Base-by-base conservation (phyloP, 2,888 invertebrate genomes). In the Spodoptera exigua region DNA sequence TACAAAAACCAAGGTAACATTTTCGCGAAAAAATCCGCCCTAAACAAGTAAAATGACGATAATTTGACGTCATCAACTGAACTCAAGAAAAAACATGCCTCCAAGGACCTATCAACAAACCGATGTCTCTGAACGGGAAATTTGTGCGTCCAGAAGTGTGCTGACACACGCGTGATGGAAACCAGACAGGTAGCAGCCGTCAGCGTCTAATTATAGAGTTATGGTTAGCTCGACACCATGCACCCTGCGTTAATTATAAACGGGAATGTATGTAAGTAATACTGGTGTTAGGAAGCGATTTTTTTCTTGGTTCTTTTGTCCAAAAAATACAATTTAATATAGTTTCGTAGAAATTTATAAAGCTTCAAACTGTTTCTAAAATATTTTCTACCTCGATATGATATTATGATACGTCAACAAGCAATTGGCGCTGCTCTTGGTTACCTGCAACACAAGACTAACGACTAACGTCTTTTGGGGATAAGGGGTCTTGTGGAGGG, bases 171-270 rank as follows among this genome's bases (percentile, higher is more conserved):
- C 53, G 53, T 79, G 83, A 83, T 79, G 73, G 69, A 65, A 83
- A 76, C 76, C 80, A 81, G 80, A 74, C 79, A 83, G 85, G 81
- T 84, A 80, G 66, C 49, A 27, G 70, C 34, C 51, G 34, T 61
- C 78, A 83, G 84, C 51, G 34, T 61, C 78, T 84, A 84, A 76
- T 70, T 74, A 77, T 84, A 84, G 83, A 77, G 61, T 73, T 57
- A 79, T 68, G 61, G 66, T 35, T 12, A 48, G 47, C 37, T 27
- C 54, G 44, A 39, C 18, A 46, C 49, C 53, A 54, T 54, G 56
- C 69, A 49, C 36, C 67, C 58, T 46, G 46, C 63, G 64, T 51
- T 57, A 43, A 74, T 71, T 57, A 64, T 74, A 40, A 44, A 32
- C 52, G 45, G 18, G 59, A 53, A 74, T 63, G 48, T 41, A 18